Evolutionary conservation across 2,797 vertebrate species (phyloP), one percentile per base, ranked within the genome.

Genomic region (Smutsia temminckii): DNA sequence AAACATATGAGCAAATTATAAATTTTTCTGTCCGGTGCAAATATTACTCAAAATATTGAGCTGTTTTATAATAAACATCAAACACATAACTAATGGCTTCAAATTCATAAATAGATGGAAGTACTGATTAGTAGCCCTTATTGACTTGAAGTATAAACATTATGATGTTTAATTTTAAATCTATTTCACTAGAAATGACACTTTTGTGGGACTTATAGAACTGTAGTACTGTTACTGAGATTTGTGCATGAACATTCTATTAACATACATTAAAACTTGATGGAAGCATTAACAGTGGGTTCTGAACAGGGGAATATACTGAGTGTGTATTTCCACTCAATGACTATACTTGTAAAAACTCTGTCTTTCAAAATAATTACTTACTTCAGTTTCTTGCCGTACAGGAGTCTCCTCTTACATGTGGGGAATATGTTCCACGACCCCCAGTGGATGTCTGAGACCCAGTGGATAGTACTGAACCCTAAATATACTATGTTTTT

Each of bases 71-170:
- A 37, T 81, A 83, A 95, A 46, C 37, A 59, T 72, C 6, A 51
- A 68, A 93, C 84, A 7, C 27, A 46, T 51, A 93, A 63, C 32
- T 87, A 61, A 49, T 77, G 14, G 55, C 89, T 95, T 86, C 40
- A 93, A 37, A 89, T 72, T 92, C n/a, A 74, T 89, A 89, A 92
- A 74, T 59, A 80, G 8, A 27, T 93, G 63, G 71, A 84, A 95
- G 7, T 91, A 89, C 18, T 37, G 12, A 37, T 68, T 75, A 92
- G 27, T 84, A 80, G 34, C 42, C 77, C 51, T 59, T 95, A 57
- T 32, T 46, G 18, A 63, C 29, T 69, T 68, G 77, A 74, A 34
- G 57, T 37, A 46, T 55, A 57, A 85, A 34, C 9, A 79, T 63
- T 75, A 32, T 14, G 29, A 7, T 88, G 20, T 79, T 92, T 96